These are phyloP conservation scores for Chironomus riparius DNA, from an alignment of 2,888 invertebrate species.

Conservation along the genomic window DNA sequence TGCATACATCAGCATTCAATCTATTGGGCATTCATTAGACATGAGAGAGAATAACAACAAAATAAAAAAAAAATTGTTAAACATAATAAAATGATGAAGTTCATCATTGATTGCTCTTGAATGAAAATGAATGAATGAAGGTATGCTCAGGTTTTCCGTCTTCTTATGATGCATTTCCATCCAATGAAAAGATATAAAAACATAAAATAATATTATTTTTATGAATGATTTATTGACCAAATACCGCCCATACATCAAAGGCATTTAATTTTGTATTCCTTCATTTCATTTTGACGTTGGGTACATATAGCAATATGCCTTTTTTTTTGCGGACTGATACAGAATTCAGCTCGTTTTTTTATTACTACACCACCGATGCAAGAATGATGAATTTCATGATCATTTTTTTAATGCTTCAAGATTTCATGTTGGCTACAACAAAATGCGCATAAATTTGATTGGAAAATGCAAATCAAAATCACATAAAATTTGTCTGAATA, in stretches of 20 bases:
- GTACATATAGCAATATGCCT: too few relatives aligned
- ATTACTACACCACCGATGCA: background rate
- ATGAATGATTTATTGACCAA: constrained; percentile 2
- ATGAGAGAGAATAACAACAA: too few relatives aligned
- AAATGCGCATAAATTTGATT: background rate
- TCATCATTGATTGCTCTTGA: background rate
- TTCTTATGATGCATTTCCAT: background rate
- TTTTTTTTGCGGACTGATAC: background rate
- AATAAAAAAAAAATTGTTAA: background rate
- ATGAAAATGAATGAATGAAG: background rate
- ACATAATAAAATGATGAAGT: background rate
- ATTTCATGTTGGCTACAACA: background rate
- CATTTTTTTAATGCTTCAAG: background rate
- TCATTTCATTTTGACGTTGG: background rate
- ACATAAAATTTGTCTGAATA: background rate
- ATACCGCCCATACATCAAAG: constrained; percentile 9
- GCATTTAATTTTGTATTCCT: constrained; percentile 1
- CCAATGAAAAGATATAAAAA: background rate
- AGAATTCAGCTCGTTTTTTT: background rate
- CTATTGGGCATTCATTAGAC: background rate
- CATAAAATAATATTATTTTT: background rate
- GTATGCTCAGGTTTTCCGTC: background rate
- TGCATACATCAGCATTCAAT: background rate
- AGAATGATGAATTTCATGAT: background rate
- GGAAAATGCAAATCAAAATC: constrained; percentile 12